Conservation (phyloP, 2,888 invertebrate species). For the Phalera bucephala region DNA sequence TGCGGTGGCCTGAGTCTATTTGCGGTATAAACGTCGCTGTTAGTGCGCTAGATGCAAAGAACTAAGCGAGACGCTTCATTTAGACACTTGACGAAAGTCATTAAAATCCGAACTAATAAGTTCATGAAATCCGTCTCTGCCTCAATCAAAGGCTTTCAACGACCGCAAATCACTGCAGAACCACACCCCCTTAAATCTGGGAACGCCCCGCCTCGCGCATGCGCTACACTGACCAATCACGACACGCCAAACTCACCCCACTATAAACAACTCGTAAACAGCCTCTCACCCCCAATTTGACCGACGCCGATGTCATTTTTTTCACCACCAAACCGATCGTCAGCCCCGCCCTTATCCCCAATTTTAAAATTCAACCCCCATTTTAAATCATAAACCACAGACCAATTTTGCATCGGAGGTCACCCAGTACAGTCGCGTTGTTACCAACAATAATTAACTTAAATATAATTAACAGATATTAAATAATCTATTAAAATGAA, state of each 20-base stretch:
- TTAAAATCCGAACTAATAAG: no score
- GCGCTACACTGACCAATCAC: slow-evolving; percentile 63
- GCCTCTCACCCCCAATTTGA: slow-evolving; percentile 68
- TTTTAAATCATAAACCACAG: slow-evolving; percentile 68
- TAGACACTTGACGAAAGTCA: no score
- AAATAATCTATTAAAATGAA: slow-evolving; percentile 23
- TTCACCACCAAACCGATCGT: slow-evolving; percentile 68
- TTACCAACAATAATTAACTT: slow-evolving; percentile 25
- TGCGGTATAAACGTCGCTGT: no score
- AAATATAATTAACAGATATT: slow-evolving; percentile 10
- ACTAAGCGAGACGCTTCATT: no score
- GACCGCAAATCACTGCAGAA: slow-evolving; percentile 79
- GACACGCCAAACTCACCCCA: slow-evolving; percentile 38
- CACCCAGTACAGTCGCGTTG: slow-evolving; percentile 47
- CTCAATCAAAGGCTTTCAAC: slow-evolving; percentile 71
- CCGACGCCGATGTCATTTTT: slow-evolving; percentile 77
- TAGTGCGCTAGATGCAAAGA: no score
- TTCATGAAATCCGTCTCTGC: slow-evolving; percentile 57
- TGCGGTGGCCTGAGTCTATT: no score
- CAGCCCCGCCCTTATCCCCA: slow-evolving; percentile 61
- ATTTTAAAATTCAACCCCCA: slow-evolving; percentile 58
- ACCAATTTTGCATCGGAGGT: slow-evolving; percentile 46
- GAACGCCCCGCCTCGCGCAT: slow-evolving; percentile 64
- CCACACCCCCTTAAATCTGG: slow-evolving; percentile 73
- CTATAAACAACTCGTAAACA: slow-evolving; percentile 32